phyloP scores from a whole-genome alignment of 2,113 vertebrate species.

The Hiodon tergisus region DNA sequence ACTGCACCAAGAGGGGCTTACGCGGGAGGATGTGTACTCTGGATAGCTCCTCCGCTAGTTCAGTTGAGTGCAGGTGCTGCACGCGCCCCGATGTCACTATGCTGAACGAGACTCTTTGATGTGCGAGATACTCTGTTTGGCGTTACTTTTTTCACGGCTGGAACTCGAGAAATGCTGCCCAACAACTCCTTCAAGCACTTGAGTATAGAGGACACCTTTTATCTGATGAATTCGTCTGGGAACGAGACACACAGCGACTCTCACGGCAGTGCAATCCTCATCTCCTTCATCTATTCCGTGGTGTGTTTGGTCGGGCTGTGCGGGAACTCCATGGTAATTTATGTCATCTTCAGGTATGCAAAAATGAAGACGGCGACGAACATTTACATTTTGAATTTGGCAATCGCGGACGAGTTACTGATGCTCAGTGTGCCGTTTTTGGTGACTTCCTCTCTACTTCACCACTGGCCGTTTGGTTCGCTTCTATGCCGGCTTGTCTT shows the following conservation, averaged over 20 bases:
- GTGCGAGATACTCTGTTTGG: neutral
- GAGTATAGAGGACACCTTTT: constrained; percentile 47
- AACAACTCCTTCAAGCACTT: constrained; percentile 44
- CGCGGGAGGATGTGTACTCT: constrained; percentile 25
- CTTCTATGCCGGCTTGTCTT: constrained; percentile 81
- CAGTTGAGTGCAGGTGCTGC: constrained; percentile 3
- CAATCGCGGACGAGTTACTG: constrained; percentile 80
- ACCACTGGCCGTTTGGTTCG: constrained; percentile 84
- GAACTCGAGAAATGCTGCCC: constrained; percentile 38
- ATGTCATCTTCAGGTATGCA: constrained; percentile 84
- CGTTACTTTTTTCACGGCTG: constrained; percentile 4
- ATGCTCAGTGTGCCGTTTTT: constrained; percentile 87
- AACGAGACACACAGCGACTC: constrained; percentile 71
- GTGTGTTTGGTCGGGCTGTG: constrained; percentile 83
- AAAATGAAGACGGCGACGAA: constrained; percentile 91
- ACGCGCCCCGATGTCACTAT: constrained; percentile 2
- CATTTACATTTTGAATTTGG: constrained; percentile 86
- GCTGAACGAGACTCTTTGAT: constrained; percentile 21
- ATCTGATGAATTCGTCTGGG: constrained; percentile 57
- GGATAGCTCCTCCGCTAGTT: constrained; percentile 13
- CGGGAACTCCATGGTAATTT: constrained; percentile 87
- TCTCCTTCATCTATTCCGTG: constrained; percentile 85
- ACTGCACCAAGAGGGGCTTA: constrained; percentile 22
- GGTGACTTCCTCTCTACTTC: constrained; percentile 79
- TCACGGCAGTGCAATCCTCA: constrained; percentile 79